Percentiles rank a stretch among this genome's conserved stretches.
Conservation (phyloP, 2,113 vertebrate genomes). For the Limanda limanda region DNA sequence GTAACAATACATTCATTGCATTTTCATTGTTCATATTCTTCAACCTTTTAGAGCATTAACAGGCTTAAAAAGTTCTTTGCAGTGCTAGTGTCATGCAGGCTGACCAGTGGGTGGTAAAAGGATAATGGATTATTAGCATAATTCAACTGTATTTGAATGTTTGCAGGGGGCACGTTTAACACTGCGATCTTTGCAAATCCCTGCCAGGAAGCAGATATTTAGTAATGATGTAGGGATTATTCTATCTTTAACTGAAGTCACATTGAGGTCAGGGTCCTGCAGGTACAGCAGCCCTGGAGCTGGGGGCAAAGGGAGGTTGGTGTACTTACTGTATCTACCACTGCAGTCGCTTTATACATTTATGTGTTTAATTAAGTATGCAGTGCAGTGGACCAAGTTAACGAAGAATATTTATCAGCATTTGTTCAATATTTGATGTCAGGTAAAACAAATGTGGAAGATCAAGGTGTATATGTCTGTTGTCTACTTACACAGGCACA, state of each 20-base stretch:
- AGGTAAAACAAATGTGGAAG: background rate
- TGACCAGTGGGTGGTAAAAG: background rate
- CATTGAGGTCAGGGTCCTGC: background rate
- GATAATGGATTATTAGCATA: slow-evolving; percentile 11
- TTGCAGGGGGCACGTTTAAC: slow-evolving; percentile 24
- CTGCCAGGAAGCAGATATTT: background rate
- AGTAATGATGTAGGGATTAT: background rate
- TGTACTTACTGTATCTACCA: background rate
- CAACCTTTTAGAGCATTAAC: too few relatives aligned
- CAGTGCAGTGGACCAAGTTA: background rate
- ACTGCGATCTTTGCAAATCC: background rate
- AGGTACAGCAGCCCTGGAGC: background rate
- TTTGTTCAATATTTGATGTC: slow-evolving; percentile 15
- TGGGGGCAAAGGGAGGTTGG: background rate
- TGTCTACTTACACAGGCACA: background rate
- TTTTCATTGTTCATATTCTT: too few relatives aligned
- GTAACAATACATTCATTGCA: too few relatives aligned
- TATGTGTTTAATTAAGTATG: background rate
- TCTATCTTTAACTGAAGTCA: background rate
- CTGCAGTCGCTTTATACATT: background rate
- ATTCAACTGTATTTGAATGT: slow-evolving; percentile 11
- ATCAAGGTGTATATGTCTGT: background rate
- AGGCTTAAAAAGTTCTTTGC: too few relatives aligned
- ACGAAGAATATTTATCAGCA: background rate
- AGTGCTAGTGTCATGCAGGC: background rate